Evolutionary conservation across 2,113 vertebrate genomes (phyloP).

Genomic region (Xiphias gladius): DNA sequence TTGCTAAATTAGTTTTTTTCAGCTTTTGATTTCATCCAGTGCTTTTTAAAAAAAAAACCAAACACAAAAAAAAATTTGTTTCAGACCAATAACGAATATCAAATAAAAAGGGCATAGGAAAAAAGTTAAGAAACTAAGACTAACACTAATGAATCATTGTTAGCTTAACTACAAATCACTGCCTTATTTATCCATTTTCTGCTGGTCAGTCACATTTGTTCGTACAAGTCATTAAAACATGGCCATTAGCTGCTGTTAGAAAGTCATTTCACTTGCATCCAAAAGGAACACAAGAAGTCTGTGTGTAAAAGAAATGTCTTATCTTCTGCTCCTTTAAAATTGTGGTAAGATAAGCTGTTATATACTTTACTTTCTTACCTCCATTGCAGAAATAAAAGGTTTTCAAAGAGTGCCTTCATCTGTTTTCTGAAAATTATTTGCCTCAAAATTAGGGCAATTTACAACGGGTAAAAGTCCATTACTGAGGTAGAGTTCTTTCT

Average conservation of each 20-base stretch:
- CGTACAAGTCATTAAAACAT: slow-evolving; percentile 35
- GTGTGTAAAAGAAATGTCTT: slow-evolving; percentile 44
- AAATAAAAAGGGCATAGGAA: slow-evolving; percentile 19
- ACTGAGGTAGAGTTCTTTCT: slow-evolving; percentile 39
- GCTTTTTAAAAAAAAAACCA: neutral
- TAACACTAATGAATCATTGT: slow-evolving; percentile 51
- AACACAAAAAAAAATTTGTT: too few species aligned
- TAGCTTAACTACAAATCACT: slow-evolving; percentile 32
- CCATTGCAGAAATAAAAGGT: slow-evolving; percentile 5
- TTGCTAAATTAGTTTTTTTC: neutral
- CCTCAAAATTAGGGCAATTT: slow-evolving; percentile 43
- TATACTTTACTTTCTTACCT: neutral
- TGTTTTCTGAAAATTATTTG: slow-evolving; percentile 24
- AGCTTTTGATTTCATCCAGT: neutral
- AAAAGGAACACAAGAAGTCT: slow-evolving; percentile 32
- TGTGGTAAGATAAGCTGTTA: slow-evolving; percentile 27
- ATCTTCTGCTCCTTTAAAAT: slow-evolving; percentile 30
- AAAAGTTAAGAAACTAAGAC: neutral
- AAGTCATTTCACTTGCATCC: slow-evolving; percentile 46
- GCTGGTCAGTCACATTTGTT: slow-evolving; percentile 50
- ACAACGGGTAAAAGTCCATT: slow-evolving; percentile 53
- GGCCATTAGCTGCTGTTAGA: slow-evolving; percentile 26
- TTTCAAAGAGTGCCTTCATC: slow-evolving; percentile 20
- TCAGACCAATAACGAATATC: slow-evolving; percentile 30
- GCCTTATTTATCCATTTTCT: slow-evolving; percentile 43